Percentiles rank a stretch among this genome's conserved stretches.
phyloP scores from a whole-genome alignment of 2,888 invertebrate species.

The Acronicta leporina region DNA sequence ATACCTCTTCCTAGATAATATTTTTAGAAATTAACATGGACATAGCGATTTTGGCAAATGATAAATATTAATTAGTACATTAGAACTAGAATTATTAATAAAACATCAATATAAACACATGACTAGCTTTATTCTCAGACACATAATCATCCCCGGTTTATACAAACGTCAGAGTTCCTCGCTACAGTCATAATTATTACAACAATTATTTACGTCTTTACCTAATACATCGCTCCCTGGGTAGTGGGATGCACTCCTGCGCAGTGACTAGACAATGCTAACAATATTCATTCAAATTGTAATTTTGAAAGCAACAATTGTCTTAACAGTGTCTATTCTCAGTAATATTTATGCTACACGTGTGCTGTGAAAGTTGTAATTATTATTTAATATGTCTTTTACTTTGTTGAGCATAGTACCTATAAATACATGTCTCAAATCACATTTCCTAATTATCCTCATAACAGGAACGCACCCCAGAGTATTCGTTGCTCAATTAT shows the following conservation, averaged over 20 bases:
- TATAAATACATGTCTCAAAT: conserved; percentile 1
- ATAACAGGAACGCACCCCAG: conserved; percentile 69
- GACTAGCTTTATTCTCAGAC: conserved; percentile 88
- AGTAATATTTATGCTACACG: no score
- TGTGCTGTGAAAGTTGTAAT: no score
- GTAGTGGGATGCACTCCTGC: conserved; percentile 65
- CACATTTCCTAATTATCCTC: conserved; percentile 1
- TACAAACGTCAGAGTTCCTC: conserved; percentile 63
- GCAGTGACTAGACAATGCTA: neutral
- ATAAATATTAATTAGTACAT: neutral
- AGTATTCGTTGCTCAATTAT: conserved; percentile 75
- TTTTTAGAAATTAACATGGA: neutral
- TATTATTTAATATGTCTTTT: no score
- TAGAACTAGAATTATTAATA: conserved; percentile 53
- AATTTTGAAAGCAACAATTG: no score
- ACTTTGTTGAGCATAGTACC: no score
- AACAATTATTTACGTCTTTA: conserved; percentile 70
- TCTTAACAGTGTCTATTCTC: no score
- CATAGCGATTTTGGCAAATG: neutral
- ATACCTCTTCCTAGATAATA: neutral
- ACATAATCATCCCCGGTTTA: conserved; percentile 62
- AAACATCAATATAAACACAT: conserved; percentile 82
- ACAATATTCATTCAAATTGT: no score
- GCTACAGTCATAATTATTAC: conserved; percentile 66
- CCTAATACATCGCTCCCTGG: conserved; percentile 62